Evolutionary conservation across 2,797 vertebrate genomes (phyloP), one percentile per base, ranked within the genome.

Genomic region (Bovichtus diacanthus): DNA sequence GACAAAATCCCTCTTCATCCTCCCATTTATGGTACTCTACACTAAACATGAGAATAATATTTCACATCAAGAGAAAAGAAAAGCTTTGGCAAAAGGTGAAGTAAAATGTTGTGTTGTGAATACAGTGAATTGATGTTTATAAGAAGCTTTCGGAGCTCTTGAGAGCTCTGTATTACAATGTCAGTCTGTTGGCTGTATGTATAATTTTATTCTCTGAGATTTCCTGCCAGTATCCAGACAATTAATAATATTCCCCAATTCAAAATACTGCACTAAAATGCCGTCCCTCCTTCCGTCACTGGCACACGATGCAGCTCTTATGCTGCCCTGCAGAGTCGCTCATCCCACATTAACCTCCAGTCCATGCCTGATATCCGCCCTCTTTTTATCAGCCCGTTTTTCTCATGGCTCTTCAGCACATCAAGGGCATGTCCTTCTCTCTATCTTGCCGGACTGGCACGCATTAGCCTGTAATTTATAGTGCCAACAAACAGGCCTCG

Each of bases 1-100:
- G 87, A 87, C 88, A 89, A 87, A 93, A 94, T 91, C 92, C 90
- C 54, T 47, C 75, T 85, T 94, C 82, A 92, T 92, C 93, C 92
- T 80, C 79, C 79, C 85, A 83, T 93, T 93, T 87, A 78, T 73
- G 63, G 56, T 68, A 15, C 79, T 89, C 64, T 9, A 79, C 54
- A 65, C 83, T 81, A 67, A 90, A 93, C 85, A 91, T 50, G 59
- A 82, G 80, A 87, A 78, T 87, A 81, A 81, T 76, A 77, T 80
- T 92, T 86, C 67, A 62, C 66, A 82, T 80, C 59, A 62, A 29
- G 73, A 76, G 68, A 74, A 81, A 82, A 87, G 54, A 77, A 88
- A 82, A 65, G 85, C 85, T 87, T 83, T 82, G 80, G 83, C 41
- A 83, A 72, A 71, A 68, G 36, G 54, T 43, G 34, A 80, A 80